Base-by-base conservation (phyloP, 2,888 invertebrate genomes). In the Lepetodrilus schrolli region DNA sequence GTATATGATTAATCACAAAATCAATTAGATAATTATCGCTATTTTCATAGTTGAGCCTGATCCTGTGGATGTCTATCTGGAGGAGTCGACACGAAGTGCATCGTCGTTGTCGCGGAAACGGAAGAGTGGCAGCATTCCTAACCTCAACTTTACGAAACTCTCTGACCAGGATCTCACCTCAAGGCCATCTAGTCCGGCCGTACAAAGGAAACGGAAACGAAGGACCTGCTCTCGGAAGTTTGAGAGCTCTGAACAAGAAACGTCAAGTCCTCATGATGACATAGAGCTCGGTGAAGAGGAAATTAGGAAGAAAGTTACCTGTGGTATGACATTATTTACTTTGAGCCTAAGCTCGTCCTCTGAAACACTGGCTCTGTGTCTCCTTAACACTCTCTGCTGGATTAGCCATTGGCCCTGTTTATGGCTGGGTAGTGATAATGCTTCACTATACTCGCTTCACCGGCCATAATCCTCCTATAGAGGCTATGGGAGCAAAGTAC, bases 261-360 rank as follows among this genome's bases (percentile, higher is more conserved):
- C 8, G 13, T 17, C 38, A 1, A 49, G 37, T 21, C 26, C 68
- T 8, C 65, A 70, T 20, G 36, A 30, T 30, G 37, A 47, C 43
- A 7, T 3, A 34, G 66, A 65, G 47, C 23, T 47, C 17, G 65
- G 74, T n/a, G 36, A 73, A 26, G 69, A 50, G 48, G 75, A 80
- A 21, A 66, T 77, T 10, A 76, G 76, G 66, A 79, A 80, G 69
- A 83, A 80, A 76, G 76, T 82, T 13, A 82, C 83, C 20, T 83
- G 83, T 81, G 83, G 82, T 82, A n/a, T n/a, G n/a, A n/a, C n/a
- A n/a, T n/a, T n/a, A n/a, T n/a, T n/a, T n/a, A n/a, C n/a, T n/a
- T n/a, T n/a, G n/a, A n/a, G n/a, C n/a, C n/a, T n/a, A n/a, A n/a
- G n/a, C n/a, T n/a, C n/a, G n/a, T n/a, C n/a, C n/a, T n/a, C n/a